Conservation (phyloP, 92 coral and sea anemone genomes). For the Siderastrea siderea region DNA sequence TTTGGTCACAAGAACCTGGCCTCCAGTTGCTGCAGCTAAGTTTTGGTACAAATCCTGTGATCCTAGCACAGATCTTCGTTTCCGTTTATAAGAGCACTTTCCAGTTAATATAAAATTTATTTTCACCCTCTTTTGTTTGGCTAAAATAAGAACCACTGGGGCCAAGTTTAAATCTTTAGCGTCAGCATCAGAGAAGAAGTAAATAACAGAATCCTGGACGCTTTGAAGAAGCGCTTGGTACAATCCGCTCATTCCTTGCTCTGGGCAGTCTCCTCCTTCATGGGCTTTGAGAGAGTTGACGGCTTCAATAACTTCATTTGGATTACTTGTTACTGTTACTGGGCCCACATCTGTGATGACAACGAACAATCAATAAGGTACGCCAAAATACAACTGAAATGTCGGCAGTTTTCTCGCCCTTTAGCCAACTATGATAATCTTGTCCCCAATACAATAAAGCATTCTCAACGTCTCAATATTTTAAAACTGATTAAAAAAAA, state of each 20-base stretch:
- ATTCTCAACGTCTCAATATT: too few relatives aligned
- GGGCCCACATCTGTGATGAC: slow-evolving; percentile 69
- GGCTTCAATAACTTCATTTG: slow-evolving; percentile 63
- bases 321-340: slow-evolving; percentile 61
- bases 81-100: slow-evolving; percentile 39
- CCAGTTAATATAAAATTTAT: slow-evolving; percentile 62
- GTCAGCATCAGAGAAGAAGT: slow-evolving; percentile 78
- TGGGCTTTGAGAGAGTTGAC: slow-evolving; percentile 52
- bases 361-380: not conserved
- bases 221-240: slow-evolving; percentile 72
- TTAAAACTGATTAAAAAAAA: too few relatives aligned
- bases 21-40: slow-evolving; percentile 77
- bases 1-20: slow-evolving; percentile 48
- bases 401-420: not conserved
- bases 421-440: too few relatives aligned
- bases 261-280: slow-evolving; percentile 76
- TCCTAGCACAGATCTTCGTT: slow-evolving; percentile 41
- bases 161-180: slow-evolving; percentile 60
- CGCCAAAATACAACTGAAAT: not conserved
- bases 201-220: slow-evolving; percentile 53
- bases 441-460: too few relatives aligned
- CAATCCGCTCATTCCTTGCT: slow-evolving; percentile 78
- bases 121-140: slow-evolving; percentile 57
- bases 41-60: slow-evolving; percentile 46
- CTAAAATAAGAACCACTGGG: slow-evolving; percentile 54